Evolutionary conservation across 2,888 invertebrate species (phyloP), one percentile per base, ranked within the genome.

Genomic region (Acronicta leporina): DNA sequence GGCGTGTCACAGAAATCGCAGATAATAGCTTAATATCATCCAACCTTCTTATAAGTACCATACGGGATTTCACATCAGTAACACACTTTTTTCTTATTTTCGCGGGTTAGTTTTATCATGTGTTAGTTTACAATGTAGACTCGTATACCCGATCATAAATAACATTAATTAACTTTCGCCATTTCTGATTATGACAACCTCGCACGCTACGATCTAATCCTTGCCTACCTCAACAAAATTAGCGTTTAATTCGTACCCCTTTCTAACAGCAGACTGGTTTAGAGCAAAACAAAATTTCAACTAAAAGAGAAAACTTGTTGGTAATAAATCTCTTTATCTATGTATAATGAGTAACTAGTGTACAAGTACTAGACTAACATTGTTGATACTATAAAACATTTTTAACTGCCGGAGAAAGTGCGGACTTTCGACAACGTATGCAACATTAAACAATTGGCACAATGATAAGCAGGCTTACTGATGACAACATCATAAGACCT

Each of bases 21-120:
- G 73, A 79, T 87, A 87, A 89, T 87, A 80, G 83, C 86, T 88
- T 87, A 72, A 87, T 89, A 84, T 81, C 68, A 57, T 38, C 7
- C 7, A 38, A 38, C 38, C 38, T 6, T 38, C n/a, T n/a, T 38
- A n/a, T 20, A 20, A 20, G 20, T 38, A 38, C 72, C 76, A 74
- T 68, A 63, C 50, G 48, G 45, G 54, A 56, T 61, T 60, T 54
- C 58, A 50, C 55, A 74, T 62, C 57, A 45, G 48, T 49, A 50
- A 61, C 50, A 56, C 60, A 48, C 62, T 61, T 65, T 27, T 27
- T 27, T 5, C 27, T 27, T 5, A 27, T 27, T 27, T 27, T 27
- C 27, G 27, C 7, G 5, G 7, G 3, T 27, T 27, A 9, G 30
- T 7, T 8, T 30, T 30, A 30, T 1, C 3, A 30, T 30, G 9